A percentile compares a stretch with the other conserved stretches of the same genome.
These are phyloP conservation scores for Papilio dardanus DNA, from an alignment of 1,140 invertebrate genomes.

Conservation along the genomic window DNA sequence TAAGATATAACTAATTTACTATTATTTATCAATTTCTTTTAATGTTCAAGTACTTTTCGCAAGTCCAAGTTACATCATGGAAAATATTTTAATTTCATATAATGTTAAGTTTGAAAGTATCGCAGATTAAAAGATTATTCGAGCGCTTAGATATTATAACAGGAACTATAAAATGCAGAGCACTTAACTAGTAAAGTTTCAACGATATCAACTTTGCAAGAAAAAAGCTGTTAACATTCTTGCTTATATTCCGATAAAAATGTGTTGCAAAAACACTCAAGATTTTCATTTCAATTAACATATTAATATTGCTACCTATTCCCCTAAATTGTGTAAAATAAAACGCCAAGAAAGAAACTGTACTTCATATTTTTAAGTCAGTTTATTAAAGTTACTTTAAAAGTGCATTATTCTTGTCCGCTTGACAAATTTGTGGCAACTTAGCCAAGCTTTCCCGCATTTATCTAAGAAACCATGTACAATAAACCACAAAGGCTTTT, in stretches of 20 bases:
- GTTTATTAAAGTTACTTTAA: slow-evolving; percentile 1
- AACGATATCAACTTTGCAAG: slow-evolving; percentile 12
- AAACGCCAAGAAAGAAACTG: not conserved
- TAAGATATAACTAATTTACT: no score
- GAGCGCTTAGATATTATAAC: not conserved
- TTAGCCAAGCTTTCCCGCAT: not conserved
- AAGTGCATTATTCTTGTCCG: slow-evolving; percentile 7
- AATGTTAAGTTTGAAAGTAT: not conserved
- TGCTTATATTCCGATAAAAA: not conserved
- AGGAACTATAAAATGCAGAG: slow-evolving; percentile 3
- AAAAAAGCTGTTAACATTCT: not conserved
- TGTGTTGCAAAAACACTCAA: not conserved
- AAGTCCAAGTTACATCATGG: not conserved
- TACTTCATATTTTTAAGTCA: not conserved
- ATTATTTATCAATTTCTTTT: no score
- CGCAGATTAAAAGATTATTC: not conserved
- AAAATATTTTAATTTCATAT: not conserved
- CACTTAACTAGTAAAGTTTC: slow-evolving; percentile 10
- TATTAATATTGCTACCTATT: not conserved
- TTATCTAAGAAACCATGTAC: slow-evolving; percentile 10
- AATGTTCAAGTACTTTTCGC: no score
- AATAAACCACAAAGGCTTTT: slow-evolving; percentile 21
- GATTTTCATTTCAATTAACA: not conserved
- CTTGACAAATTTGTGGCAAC: slow-evolving; percentile 22
- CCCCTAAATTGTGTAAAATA: not conserved